phyloP scores from a whole-genome alignment of 64 coral and sea anemone genomes.

The Pocillopora damicornis region DNA sequence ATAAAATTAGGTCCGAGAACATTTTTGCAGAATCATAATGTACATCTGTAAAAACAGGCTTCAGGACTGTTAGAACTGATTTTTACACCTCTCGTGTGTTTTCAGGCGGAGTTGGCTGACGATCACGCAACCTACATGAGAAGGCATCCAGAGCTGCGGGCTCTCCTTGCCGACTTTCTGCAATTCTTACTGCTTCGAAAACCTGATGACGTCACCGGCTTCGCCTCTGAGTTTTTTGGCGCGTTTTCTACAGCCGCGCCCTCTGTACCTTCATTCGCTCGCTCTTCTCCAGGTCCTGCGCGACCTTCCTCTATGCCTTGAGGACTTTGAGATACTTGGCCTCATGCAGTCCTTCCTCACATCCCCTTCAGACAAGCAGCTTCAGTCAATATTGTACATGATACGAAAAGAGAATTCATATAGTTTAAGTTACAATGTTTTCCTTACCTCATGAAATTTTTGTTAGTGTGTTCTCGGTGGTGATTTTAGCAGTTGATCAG shows the following conservation, averaged over 20 bases:
- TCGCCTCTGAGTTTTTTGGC: slow-evolving; percentile 91
- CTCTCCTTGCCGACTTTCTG: slow-evolving; percentile 89
- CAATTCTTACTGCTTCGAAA: slow-evolving; percentile 91
- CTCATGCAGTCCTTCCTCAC: no score
- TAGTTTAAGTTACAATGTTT: neutral
- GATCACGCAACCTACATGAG: slow-evolving; percentile 95
- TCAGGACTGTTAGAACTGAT: neutral
- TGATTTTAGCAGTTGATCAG: no score
- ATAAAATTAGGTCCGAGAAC: no score
- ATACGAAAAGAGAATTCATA: neutral
- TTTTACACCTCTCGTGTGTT: neutral
- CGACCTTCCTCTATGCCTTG: slow-evolving; percentile 25
- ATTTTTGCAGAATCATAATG: no score
- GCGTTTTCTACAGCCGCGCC: slow-evolving; percentile 84
- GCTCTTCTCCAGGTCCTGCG: slow-evolving; percentile 42
- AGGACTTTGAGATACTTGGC: neutral
- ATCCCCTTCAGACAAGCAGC: neutral
- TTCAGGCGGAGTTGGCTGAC: slow-evolving; percentile 80
- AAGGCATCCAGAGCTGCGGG: slow-evolving; percentile 87
- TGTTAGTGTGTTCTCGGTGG: neutral
- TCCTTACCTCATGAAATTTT: neutral
- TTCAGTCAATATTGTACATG: slow-evolving; percentile 1
- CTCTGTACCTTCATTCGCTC: slow-evolving; percentile 70
- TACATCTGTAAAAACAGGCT: neutral
- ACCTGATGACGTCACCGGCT: slow-evolving; percentile 93